Conservation (phyloP, 2,113 vertebrate species). For the Perca fluviatilis region DNA sequence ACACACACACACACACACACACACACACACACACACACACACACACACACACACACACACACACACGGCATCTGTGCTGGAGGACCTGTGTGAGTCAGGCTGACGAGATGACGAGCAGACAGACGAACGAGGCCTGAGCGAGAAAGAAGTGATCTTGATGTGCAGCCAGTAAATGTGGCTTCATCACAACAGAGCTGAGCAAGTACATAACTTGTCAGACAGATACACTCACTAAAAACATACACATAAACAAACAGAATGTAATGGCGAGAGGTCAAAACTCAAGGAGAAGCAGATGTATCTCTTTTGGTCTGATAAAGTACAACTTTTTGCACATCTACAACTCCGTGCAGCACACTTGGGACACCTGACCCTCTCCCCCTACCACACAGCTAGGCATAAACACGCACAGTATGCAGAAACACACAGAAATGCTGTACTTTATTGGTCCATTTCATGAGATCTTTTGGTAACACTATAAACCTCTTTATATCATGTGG, state of each 20-base stretch:
- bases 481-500: slow-evolving; percentile 14
- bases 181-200: slow-evolving; percentile 33
- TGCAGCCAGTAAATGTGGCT: slow-evolving; percentile 71
- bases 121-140: slow-evolving; percentile 41
- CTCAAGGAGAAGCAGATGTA: neutral
- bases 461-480: slow-evolving; percentile 20
- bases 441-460: slow-evolving; percentile 20
- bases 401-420: neutral
- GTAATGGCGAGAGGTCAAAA: slow-evolving; percentile 16
- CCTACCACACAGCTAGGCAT: neutral
- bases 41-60: slow-evolving; percentile 24
- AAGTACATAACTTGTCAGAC: slow-evolving; percentile 54
- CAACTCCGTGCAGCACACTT: neutral
- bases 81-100: slow-evolving; percentile 71
- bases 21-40: slow-evolving; percentile 31
- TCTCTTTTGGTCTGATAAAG: neutral
- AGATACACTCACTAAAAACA: slow-evolving; percentile 15
- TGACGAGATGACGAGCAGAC: slow-evolving; percentile 58
- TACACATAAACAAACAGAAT: neutral
- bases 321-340: slow-evolving; percentile 7
- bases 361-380: neutral
- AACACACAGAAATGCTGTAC: slow-evolving; percentile 1
- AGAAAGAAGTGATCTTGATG: slow-evolving; percentile 72
- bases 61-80: slow-evolving; percentile 71
- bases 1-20: slow-evolving; percentile 59